Evolutionary conservation across 2,888 invertebrate genomes (phyloP), one percentile per base, ranked within the genome.

Genomic region (Drosophila incognita): DNA sequence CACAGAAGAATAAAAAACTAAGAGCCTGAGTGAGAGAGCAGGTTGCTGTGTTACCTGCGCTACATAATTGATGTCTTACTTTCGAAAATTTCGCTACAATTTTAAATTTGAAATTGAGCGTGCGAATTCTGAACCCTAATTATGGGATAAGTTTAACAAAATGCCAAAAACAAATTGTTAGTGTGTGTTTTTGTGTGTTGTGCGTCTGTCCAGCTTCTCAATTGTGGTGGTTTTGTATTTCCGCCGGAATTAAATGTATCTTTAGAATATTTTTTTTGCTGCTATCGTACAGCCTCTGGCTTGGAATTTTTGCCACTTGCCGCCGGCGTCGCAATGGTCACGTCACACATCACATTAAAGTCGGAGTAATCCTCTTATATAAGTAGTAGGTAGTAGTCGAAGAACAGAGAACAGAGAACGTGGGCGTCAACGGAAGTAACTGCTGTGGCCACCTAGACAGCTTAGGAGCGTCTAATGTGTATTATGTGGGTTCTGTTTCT

Each of bases 41-140:
- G 80, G 74, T 80, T 87, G 69, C 51, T 59, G 33, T 59, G 10
- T 62, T 79, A 69, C 79, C 71, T 69, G 72, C 58, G 64, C 29
- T 53, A 36, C 10, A 52, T 83, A 88, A 89, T 89, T 86, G 79
- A 86, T 87, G 85, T 85, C 81, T 86, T 82, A 74, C 71, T 89
- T 70, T 52, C 40, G 8, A n/a, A 48, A 48, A 65, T 60, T 65
- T 68, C 75, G 89, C 82, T 79, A 81, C 89, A 87, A 82, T 84
- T 86, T 85, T 79, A 81, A 85, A 88, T 90, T 90, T 75, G 74
- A 90, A 86, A 83, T 88, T 89, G 90, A 88, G 89, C 90, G 90
- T 90, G 90, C 87, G 90, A 87, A 90, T 90, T 87, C 62, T 53
- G 76, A 56, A 90, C 87, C 87, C 83, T 90, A 88, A 90, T 87